These are phyloP conservation scores for Agonopterix subpropinquella DNA, from an alignment of 2,888 invertebrate genomes.

Conservation along the genomic window DNA sequence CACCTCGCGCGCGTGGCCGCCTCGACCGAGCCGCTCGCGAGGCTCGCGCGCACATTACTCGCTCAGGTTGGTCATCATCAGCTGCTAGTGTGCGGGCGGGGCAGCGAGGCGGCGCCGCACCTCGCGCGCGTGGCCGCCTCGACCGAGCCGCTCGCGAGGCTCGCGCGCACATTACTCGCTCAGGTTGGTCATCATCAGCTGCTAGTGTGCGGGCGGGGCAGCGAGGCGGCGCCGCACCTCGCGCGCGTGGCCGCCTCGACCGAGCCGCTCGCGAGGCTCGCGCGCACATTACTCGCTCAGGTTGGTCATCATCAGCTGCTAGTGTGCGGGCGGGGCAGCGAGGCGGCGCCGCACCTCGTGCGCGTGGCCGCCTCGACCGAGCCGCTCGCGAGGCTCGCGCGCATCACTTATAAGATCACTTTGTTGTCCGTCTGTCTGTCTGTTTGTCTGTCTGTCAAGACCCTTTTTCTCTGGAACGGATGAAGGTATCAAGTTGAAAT, in stretches of 20 bases:
- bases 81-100: conserved; percentile 19
- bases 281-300: conserved; percentile 25
- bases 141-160: conserved; percentile 13
- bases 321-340: conserved; percentile 20
- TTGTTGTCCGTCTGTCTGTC: too few relatives aligned
- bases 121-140: conserved; percentile 42
- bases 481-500: too few relatives aligned
- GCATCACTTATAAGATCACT: too few relatives aligned
- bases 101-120: conserved; percentile 37
- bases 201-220: conserved; percentile 21
- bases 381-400: conserved; percentile 19
- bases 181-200: conserved; percentile 16
- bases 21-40: conserved; percentile 15
- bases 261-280: conserved; percentile 15
- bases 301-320: conserved; percentile 10
- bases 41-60: conserved; percentile 24
- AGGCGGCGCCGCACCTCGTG: conserved; percentile 43
- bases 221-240: conserved; percentile 40
- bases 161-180: conserved; percentile 24
- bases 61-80: conserved; percentile 18
- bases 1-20: conserved; percentile 44
- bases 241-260: conserved; percentile 39
- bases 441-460: too few relatives aligned
- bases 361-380: conserved; percentile 33
- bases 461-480: too few relatives aligned